A percentile compares a stretch with the other conserved stretches of the same genome.
Evolutionary conservation across 1,140 invertebrate species (phyloP).

Genomic region (Eufriesea mexicana): DNA sequence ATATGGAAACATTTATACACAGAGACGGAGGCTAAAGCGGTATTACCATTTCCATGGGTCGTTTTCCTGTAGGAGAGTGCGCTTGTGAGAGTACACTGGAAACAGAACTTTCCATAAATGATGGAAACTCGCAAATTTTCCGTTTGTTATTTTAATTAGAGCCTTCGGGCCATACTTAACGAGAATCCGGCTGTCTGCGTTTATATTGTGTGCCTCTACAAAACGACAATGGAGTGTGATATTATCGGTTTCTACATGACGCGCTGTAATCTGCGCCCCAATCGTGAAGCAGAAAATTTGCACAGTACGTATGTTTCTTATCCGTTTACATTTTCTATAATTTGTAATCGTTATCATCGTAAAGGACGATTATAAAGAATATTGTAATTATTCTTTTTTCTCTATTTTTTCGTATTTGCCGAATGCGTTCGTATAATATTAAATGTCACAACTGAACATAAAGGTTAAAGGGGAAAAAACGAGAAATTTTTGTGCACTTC

Average conservation of each 20-base stretch:
- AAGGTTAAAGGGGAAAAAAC: too few species aligned
- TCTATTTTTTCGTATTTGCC: background rate
- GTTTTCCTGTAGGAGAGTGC: background rate
- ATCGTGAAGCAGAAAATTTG: constrained; percentile 23
- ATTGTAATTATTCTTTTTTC: too few species aligned
- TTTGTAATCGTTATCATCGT: background rate
- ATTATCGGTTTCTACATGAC: constrained; percentile 42
- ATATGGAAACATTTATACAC: constrained; percentile 65
- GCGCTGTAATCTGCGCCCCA: constrained; percentile 9
- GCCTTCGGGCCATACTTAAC: constrained; percentile 68
- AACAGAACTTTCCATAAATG: constrained; percentile 56
- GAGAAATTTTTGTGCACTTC: too few species aligned
- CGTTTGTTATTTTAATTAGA: constrained; percentile 72
- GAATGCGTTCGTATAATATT: background rate
- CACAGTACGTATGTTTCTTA: background rate
- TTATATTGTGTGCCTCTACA: constrained; percentile 47
- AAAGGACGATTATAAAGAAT: background rate
- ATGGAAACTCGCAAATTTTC: constrained; percentile 66
- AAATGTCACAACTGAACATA: background rate
- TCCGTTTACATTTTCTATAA: background rate
- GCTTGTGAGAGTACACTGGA: background rate
- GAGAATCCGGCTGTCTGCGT: constrained; percentile 61
- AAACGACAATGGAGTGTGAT: constrained; percentile 41
- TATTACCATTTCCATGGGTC: constrained; percentile 8
- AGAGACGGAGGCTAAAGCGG: constrained; percentile 43